Base-by-base conservation (phyloP, 2,797 vertebrate genomes). In the Arrhamphus sclerolepis region DNA sequence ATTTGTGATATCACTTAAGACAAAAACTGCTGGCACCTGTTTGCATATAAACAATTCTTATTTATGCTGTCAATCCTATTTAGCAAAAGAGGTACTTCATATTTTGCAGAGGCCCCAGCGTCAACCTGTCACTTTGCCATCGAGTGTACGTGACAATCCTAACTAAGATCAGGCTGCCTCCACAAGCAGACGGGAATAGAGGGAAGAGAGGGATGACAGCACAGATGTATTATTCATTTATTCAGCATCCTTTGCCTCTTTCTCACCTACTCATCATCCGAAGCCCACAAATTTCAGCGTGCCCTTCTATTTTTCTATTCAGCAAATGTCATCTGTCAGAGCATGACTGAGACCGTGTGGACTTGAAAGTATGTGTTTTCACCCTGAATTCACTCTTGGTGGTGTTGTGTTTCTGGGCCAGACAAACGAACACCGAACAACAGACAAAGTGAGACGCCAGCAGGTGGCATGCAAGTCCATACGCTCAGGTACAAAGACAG, bases 141-240 rank as follows among this genome's bases (percentile, higher is more conserved):
- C 71, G 52, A 67, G 77, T 66, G 10, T 62, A 84, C 84, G 82
- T 89, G 88, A 87, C 87, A 85, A 66, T 82, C 70, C 57, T 60
- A 59, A 80, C 78, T 78, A 78, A 57, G 69, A 88, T 87, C 75
- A 80, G 76, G 55, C 66, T 2, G 62, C 56, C 76, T 82, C 70
- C 52, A 75, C 80, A 78, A 78, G 75, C 61, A 2, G 77, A 83
- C 63, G 54, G 63, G 71, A 69, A 78, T 72, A 70, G 72, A 68
- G 74, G 77, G 73, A 80, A 77, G 82, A 82, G 71, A 69, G 67
- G 60, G 70, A 69, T 82, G 87, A 89, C 83, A 86, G 81, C 78
- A 70, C 70, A 79, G 80, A 90, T 89, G 83, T 88, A 87, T 88
- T 89, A 89, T 91, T 89, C 82, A 91, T 90, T 77, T 77, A 81